Evolutionary conservation across 2,797 vertebrate genomes (phyloP).

Genomic region (Ciconia nigra): DNA sequence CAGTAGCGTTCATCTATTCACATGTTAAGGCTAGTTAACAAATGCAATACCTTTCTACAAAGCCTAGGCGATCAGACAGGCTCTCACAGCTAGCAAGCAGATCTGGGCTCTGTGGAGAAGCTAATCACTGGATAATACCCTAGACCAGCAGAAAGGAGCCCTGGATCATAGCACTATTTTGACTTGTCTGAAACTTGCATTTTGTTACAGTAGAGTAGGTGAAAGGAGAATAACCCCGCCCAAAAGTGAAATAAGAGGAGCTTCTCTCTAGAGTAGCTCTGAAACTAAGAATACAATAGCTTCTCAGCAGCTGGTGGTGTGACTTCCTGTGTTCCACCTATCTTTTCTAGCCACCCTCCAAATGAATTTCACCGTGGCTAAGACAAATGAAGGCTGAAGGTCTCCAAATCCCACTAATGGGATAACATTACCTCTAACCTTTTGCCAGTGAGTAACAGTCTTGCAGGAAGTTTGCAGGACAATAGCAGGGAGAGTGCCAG

Average conservation of each 20-base stretch:
- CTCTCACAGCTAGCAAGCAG: neutral
- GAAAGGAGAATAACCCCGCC: neutral
- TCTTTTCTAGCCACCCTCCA: neutral
- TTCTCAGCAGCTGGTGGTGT: slow-evolving; percentile 13
- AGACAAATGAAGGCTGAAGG: slow-evolving; percentile 29
- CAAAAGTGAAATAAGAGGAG: neutral
- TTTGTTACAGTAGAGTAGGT: neutral
- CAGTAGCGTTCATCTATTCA: neutral
- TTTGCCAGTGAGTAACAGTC: slow-evolving; percentile 8
- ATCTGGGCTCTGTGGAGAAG: neutral
- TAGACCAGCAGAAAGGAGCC: neutral
- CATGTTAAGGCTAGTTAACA: neutral
- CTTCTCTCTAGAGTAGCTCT: neutral
- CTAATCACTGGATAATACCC: neutral
- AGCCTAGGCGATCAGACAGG: neutral
- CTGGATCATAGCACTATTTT: neutral
- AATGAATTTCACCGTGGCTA: slow-evolving; percentile 36
- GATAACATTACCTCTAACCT: slow-evolving; percentile 36
- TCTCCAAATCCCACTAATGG: slow-evolving; percentile 34
- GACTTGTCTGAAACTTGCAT: neutral
- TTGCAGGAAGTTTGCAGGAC: slow-evolving; percentile 52
- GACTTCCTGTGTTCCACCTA: slow-evolving; percentile 46
- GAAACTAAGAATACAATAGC: neutral
- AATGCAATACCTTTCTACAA: neutral
- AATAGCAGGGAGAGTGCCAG: slow-evolving; percentile 35